phyloP scores from a whole-genome alignment of 2,797 vertebrate species.

The Lophotriccus pileatus region DNA sequence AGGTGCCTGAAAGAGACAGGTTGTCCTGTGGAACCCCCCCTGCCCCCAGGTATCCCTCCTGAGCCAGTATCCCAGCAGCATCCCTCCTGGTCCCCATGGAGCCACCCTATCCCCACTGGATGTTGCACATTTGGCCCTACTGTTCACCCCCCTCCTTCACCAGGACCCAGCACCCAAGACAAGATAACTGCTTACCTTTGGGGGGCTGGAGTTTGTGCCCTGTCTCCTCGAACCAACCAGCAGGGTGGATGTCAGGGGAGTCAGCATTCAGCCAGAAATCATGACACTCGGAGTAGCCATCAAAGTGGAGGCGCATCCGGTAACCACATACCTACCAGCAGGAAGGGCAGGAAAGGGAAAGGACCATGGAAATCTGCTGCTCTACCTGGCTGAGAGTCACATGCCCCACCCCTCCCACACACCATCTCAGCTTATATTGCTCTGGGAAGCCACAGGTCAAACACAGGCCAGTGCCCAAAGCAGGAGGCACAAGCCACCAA shows the following conservation, averaged over 20 bases:
- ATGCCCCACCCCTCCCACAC: not conserved
- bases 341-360: not conserved
- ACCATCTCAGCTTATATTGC: not conserved
- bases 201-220: constrained; percentile 94
- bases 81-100: not conserved
- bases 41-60: not conserved
- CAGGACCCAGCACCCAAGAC: not conserved
- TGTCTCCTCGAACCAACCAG: constrained; percentile 94
- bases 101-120: not conserved
- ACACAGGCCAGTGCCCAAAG: not conserved
- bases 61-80: not conserved
- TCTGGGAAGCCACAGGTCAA: not conserved
- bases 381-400: not conserved
- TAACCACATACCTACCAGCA: constrained; percentile 88
- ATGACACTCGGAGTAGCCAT: constrained; percentile 95
- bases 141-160: not conserved
- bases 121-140: not conserved
- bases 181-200: constrained; percentile 82
- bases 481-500: not conserved
- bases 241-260: constrained; percentile 89
- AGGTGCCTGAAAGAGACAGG: not conserved
- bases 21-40: not conserved
- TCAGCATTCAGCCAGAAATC: constrained; percentile 98
- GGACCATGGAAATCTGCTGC: not conserved
- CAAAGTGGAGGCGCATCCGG: constrained; percentile 95